These are phyloP conservation scores for Rhadinocentrus ornatus DNA, from an alignment of 2,797 vertebrate genomes.

Conservation along the genomic window DNA sequence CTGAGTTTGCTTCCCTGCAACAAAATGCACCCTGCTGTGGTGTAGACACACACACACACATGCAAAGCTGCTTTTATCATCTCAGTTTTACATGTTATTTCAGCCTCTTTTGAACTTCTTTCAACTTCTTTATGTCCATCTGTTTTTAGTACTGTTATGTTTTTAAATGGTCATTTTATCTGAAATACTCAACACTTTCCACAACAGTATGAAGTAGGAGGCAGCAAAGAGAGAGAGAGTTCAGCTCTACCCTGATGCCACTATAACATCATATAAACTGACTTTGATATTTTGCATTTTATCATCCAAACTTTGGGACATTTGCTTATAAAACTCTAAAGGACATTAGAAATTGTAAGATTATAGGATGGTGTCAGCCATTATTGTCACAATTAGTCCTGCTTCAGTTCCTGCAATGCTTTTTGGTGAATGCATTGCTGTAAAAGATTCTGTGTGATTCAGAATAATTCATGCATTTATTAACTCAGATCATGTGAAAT, in stretches of 20 bases:
- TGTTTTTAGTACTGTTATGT: background rate
- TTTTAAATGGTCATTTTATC: background rate
- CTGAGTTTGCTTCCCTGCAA: background rate
- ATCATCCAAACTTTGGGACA: background rate
- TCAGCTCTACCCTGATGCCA: background rate
- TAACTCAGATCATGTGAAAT: background rate
- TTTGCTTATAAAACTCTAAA: background rate
- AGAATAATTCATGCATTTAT: background rate
- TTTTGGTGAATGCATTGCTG: background rate
- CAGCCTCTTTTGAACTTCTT: background rate
- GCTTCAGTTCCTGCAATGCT: background rate
- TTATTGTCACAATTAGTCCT: background rate
- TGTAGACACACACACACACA: background rate
- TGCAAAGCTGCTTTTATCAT: background rate
- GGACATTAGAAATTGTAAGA: background rate
- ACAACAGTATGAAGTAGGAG: background rate
- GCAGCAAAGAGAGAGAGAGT: background rate
- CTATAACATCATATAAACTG: background rate
- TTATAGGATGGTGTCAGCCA: background rate
- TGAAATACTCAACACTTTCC: background rate
- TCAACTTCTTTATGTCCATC: background rate
- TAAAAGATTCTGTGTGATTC: background rate
- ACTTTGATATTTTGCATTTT: background rate
- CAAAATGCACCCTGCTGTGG: background rate
- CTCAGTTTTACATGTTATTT: background rate